A percentile compares a stretch with the other conserved stretches of the same genome.
Evolutionary conservation across 2,888 invertebrate genomes (phyloP).

Genomic region (Anoncus sp.): DNA sequence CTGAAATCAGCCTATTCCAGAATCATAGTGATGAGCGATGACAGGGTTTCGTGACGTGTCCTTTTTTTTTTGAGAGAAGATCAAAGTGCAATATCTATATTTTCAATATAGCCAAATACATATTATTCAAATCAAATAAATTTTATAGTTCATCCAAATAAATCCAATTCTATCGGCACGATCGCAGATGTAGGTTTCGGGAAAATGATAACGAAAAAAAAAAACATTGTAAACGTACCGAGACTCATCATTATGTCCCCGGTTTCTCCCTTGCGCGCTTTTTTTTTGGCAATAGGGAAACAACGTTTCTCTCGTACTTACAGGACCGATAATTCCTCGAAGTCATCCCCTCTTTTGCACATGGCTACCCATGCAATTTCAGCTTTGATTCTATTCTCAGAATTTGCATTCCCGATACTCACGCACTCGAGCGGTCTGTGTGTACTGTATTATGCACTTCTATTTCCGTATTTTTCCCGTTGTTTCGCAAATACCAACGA

Average conservation of each 20-base stretch:
- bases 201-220: not conserved
- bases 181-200: not conserved
- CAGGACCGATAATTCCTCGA: constrained; percentile 45
- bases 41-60: no score
- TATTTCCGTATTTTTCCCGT: constrained; percentile 32
- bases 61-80: no score
- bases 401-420: not conserved
- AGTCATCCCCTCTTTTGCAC: constrained; percentile 30
- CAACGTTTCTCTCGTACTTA: constrained; percentile 1
- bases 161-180: not conserved
- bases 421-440: not conserved
- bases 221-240: not conserved
- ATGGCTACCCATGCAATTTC: constrained; percentile 27
- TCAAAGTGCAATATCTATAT: no score
- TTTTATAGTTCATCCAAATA: no score
- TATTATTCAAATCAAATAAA: no score
- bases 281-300: not conserved
- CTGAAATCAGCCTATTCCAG: no score
- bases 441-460: constrained; percentile 17
- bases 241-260: not conserved
- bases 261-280: not conserved
- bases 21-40: no score
- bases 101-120: no score
- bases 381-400: constrained; percentile 40
- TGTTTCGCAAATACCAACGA: not conserved